phyloP scores from a whole-genome alignment of 2,797 vertebrate species.

The Alca torda region DNA sequence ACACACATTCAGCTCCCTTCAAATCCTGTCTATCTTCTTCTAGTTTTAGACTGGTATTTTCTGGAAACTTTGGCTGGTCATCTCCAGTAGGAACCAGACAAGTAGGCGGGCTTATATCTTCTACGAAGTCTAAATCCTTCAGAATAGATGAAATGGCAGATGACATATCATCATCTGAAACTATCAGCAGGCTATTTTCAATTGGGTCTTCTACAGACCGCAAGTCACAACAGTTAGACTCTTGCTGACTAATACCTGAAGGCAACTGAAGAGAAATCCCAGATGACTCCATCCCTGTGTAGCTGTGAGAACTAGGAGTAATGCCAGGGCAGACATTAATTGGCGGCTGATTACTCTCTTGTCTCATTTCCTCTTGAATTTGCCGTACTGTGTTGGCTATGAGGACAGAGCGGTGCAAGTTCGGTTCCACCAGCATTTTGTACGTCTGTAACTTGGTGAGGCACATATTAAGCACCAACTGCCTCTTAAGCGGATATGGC shows the following conservation, averaged over 20 bases:
- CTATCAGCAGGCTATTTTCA: conserved; percentile 68
- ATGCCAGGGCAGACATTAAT: conserved; percentile 52
- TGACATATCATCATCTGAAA: conserved; percentile 61
- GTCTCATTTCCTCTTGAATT: conserved; percentile 85
- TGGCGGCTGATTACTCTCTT: conserved; percentile 72
- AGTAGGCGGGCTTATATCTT: conserved; percentile 74
- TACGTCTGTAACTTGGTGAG: conserved; percentile 85
- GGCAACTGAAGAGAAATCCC: conserved; percentile 62
- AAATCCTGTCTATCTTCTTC: conserved; percentile 70
- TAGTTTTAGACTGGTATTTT: conserved; percentile 47
- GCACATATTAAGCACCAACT: conserved; percentile 86
- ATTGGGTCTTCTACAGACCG: conserved; percentile 66
- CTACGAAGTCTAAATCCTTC: conserved; percentile 77
- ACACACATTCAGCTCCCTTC: conserved; percentile 74
- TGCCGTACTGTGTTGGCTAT: conserved; percentile 88
- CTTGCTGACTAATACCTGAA: conserved; percentile 58
- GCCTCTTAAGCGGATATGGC: conserved; percentile 83
- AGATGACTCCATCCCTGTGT: conserved; percentile 58
- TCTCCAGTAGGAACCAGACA: conserved; percentile 75
- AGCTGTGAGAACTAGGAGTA: conserved; percentile 41
- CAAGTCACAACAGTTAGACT: conserved; percentile 56
- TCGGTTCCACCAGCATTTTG: conserved; percentile 84
- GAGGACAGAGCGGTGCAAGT: conserved; percentile 86
- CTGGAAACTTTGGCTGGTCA: conserved; percentile 67
- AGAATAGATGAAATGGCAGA: conserved; percentile 76